These are phyloP conservation scores for Monarcha castaneiventris DNA, from an alignment of 2,113 vertebrate species.

Conservation along the genomic window DNA sequence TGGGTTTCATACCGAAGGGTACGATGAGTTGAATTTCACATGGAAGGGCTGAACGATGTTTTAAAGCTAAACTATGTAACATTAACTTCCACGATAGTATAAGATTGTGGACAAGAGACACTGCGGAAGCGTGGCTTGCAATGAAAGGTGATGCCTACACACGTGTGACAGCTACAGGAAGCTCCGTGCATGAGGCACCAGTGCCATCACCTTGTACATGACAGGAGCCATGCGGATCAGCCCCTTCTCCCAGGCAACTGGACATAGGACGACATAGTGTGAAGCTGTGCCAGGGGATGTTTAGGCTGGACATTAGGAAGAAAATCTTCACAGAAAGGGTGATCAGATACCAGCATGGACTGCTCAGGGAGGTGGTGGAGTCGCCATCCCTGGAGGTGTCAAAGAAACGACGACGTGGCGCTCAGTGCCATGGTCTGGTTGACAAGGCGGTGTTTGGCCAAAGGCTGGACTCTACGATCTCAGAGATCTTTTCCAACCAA, in stretches of 20 bases:
- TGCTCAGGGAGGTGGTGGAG: not conserved
- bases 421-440: not conserved
- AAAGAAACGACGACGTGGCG: not conserved
- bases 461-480: not conserved
- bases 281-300: not conserved
- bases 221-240: not conserved
- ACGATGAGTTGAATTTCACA: not conserved
- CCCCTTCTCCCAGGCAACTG: not conserved
- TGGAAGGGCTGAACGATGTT: not conserved
- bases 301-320: not conserved
- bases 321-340: not conserved
- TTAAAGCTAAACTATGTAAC: not conserved
- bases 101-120: not conserved
- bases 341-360: not conserved
- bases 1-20: rapidly evolving
- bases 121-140: rapidly evolving
- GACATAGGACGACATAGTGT: rapidly evolving
- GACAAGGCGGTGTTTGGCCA: not conserved
- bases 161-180: rapidly evolving
- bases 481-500: not conserved
- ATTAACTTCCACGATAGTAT: rapidly evolving
- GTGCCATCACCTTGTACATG: rapidly evolving
- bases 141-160: rapidly evolving
- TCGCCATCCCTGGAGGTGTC: not conserved
- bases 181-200: rapidly evolving